Evolutionary conservation across 1,140 invertebrate species (phyloP).

Genomic region (Aplysia californica): DNA sequence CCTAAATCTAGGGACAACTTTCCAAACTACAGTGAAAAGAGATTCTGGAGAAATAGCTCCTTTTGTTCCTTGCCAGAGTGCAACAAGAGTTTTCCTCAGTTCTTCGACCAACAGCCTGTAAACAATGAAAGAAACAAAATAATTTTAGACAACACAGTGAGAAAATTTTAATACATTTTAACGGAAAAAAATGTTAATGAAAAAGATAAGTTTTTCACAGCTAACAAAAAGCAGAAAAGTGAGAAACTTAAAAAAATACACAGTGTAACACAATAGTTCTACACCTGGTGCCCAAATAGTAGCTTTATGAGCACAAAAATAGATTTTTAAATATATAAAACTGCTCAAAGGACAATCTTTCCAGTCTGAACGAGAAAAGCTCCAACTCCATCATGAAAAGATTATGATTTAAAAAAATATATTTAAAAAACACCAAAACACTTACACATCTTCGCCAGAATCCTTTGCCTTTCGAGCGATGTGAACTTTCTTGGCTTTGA

Average conservation of each 20-base stretch:
- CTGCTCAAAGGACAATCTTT: too few species aligned
- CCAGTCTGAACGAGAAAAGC: too few species aligned
- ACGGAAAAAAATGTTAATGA: too few species aligned
- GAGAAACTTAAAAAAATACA: too few species aligned
- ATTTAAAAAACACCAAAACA: constrained; percentile 6
- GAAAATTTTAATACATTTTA: too few species aligned
- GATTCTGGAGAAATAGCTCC: constrained; percentile 85
- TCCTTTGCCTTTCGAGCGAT: constrained; percentile 53
- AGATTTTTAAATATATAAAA: too few species aligned
- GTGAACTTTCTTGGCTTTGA: constrained; percentile 53
- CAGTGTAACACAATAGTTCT: too few species aligned
- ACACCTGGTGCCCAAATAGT: too few species aligned
- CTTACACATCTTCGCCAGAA: constrained; percentile 71
- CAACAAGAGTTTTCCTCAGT: constrained; percentile 81
- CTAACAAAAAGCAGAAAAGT: too few species aligned
- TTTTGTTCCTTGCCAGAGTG: constrained; percentile 78
- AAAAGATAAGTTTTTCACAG: too few species aligned
- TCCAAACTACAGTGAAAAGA: constrained; percentile 86
- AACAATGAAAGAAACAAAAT: constrained; percentile 28
- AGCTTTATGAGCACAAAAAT: too few species aligned
- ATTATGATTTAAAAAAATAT: not conserved
- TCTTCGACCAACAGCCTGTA: constrained; percentile 81
- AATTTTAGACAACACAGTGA: not conserved
- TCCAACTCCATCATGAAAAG: not conserved
- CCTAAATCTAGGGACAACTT: constrained; percentile 84